A percentile compares a stretch with the other conserved stretches of the same genome.
Evolutionary conservation across 1,140 invertebrate species (phyloP).

Genomic region (Himalopsyche phryganea): DNA sequence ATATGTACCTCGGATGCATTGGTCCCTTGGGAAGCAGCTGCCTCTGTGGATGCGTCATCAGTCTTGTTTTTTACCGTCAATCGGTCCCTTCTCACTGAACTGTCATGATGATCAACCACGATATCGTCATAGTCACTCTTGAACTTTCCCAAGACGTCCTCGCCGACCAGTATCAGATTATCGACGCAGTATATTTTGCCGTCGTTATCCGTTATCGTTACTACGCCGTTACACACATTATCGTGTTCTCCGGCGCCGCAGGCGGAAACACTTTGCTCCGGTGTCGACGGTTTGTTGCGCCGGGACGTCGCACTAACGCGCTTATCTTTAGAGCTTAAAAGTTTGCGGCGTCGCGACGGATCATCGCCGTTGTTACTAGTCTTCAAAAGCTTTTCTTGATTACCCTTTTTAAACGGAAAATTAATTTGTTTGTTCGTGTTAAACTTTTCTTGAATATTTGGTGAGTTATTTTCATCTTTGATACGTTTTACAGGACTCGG

Average conservation of each 20-base stretch:
- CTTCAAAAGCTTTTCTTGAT: constrained; percentile 23
- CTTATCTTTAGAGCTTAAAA: not conserved
- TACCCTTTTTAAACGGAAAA: constrained; percentile 8
- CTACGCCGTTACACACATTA: constrained; percentile 11
- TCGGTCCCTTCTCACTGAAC: not conserved
- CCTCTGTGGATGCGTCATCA: constrained; percentile 3
- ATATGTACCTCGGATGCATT: constrained; percentile 20
- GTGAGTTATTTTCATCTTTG: not conserved
- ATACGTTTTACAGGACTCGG: not conserved
- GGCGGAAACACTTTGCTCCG: not conserved
- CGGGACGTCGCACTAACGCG: not conserved
- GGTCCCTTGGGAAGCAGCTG: constrained; percentile 7
- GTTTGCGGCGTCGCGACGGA: not conserved
- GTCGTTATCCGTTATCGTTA: constrained; percentile 31
- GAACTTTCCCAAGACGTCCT: constrained; percentile 20
- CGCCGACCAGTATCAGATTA: constrained; percentile 28
- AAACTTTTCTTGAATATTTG: not conserved
- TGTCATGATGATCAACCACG: constrained; percentile 1
- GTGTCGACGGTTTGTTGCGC: not conserved
- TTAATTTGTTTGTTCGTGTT: not conserved
- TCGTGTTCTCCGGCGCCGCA: not conserved
- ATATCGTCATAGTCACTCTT: constrained; percentile 4
- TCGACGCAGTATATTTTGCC: constrained; percentile 32
- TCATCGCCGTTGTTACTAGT: constrained; percentile 1
- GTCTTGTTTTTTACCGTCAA: constrained; percentile 29